Evolutionary conservation across 2,888 invertebrate species (phyloP).

Genomic region (Corythucha ciliata): DNA sequence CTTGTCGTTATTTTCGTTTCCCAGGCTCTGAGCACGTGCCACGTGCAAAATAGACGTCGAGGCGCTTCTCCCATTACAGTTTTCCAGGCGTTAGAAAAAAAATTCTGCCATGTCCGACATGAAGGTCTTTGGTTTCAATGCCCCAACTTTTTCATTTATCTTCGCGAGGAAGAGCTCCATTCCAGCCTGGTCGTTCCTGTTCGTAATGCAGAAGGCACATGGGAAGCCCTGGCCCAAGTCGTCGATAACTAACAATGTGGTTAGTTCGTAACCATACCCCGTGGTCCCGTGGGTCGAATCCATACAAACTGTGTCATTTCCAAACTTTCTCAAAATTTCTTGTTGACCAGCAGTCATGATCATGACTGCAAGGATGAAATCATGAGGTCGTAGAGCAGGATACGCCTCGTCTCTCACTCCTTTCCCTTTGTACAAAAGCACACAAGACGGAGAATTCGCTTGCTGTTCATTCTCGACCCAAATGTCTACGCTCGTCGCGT

Average conservation of each 20-base stretch:
- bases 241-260: constrained; percentile 33
- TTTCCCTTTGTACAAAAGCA: constrained; percentile 6
- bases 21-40: constrained; percentile 33
- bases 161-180: constrained; percentile 27
- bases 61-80: too few species aligned
- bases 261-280: constrained; percentile 32
- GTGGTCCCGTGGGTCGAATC: constrained; percentile 34
- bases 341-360: constrained; percentile 35
- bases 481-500: neutral
- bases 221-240: constrained; percentile 33
- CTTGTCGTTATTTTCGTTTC: neutral
- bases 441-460: neutral
- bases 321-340: constrained; percentile 33
- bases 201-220: constrained; percentile 31
- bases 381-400: constrained; percentile 22
- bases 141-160: constrained; percentile 27
- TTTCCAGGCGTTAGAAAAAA: constrained; percentile 15
- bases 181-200: neutral
- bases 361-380: constrained; percentile 37
- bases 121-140: constrained; percentile 30
- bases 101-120: constrained; percentile 34
- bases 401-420: constrained; percentile 4
- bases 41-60: constrained; percentile 33
- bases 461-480: neutral
- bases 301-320: constrained; percentile 34